Conservation (phyloP, 2,888 invertebrate species). For the Aelia acuminata region DNA sequence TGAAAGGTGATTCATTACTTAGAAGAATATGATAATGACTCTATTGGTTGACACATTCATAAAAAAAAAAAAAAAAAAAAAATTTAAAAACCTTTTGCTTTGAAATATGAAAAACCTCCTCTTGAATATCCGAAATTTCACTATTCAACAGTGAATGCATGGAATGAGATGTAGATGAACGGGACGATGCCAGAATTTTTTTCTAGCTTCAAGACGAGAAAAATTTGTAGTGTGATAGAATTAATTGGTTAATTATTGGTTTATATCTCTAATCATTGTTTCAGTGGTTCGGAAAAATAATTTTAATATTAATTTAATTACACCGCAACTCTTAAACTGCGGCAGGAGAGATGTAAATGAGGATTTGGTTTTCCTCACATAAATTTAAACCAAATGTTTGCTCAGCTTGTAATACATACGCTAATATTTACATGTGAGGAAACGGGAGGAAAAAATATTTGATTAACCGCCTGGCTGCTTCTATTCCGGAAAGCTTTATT, state of each 20-base stretch:
- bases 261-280: not conserved
- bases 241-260: too few relatives aligned
- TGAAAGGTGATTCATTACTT: too few relatives aligned
- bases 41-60: too few relatives aligned
- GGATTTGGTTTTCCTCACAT: not conserved
- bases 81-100: too few relatives aligned
- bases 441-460: slow-evolving; percentile 30
- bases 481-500: not conserved
- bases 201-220: not conserved
- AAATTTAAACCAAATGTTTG: slow-evolving; percentile 11
- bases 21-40: too few relatives aligned
- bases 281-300: not conserved
- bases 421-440: slow-evolving; percentile 2
- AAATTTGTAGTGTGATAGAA: not conserved
- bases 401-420: not conserved
- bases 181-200: too few relatives aligned
- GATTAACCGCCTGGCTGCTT: not conserved
- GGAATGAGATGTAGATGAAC: too few relatives aligned
- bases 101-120: too few relatives aligned
- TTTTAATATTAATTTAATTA: not conserved
- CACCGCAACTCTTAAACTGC: not conserved
- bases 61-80: too few relatives aligned
- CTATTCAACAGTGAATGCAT: too few relatives aligned
- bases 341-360: not conserved
- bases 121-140: too few relatives aligned